These are phyloP conservation scores for Dasyornis broadbenti DNA, from an alignment of 2,113 vertebrate species.

Conservation along the genomic window DNA sequence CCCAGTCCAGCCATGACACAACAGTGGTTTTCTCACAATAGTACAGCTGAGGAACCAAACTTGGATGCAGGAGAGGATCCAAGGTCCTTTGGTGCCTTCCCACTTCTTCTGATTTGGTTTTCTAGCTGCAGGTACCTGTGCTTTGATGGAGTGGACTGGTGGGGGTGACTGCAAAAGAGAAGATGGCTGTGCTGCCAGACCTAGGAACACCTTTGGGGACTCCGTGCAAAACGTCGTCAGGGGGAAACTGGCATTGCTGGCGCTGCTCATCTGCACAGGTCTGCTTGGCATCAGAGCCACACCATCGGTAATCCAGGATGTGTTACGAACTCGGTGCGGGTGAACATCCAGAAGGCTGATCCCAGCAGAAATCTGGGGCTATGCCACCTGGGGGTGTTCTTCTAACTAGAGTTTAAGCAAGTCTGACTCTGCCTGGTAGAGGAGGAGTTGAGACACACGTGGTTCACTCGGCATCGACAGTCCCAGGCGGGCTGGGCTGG, in stretches of 20 bases:
- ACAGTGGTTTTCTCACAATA: background rate
- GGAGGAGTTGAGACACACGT: rapidly evolving
- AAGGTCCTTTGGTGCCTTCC: background rate
- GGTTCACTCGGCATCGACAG: no score
- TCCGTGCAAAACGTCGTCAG: rapidly evolving
- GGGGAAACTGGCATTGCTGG: background rate
- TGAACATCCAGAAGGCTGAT: background rate
- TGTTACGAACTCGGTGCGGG: rapidly evolving
- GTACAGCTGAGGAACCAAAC: rapidly evolving
- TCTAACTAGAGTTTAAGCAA: background rate
- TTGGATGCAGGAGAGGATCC: background rate
- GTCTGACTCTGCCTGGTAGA: background rate
- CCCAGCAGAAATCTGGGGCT: background rate
- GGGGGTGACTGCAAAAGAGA: background rate
- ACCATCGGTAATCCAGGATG: background rate
- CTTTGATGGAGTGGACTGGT: background rate
- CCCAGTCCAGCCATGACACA: background rate
- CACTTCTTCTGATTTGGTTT: background rate
- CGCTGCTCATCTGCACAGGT: background rate
- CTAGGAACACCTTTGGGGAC: background rate
- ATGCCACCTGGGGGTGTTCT: background rate
- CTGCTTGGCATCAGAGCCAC: background rate
- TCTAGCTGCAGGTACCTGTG: background rate
- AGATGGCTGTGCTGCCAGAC: background rate
- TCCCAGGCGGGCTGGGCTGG: no score